Evolutionary conservation across 2,113 vertebrate genomes (phyloP).

Genomic region (Lichenostomus cassidix): DNA sequence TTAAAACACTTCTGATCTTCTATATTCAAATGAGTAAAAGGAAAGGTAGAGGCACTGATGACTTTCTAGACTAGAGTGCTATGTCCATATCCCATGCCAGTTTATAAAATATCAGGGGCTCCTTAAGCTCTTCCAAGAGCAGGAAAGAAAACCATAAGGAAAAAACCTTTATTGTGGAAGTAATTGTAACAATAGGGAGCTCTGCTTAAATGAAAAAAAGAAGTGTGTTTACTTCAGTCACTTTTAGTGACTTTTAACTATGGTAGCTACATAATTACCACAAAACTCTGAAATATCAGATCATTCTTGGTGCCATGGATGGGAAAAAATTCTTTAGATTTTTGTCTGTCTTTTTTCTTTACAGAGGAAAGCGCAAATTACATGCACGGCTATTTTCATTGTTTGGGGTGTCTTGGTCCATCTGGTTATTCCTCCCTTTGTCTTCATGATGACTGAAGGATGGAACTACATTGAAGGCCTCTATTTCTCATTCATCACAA

Average conservation of each 20-base stretch:
- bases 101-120: neutral
- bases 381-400: conserved; percentile 93
- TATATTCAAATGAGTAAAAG: neutral
- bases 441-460: conserved; percentile 95
- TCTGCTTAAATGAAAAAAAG: neutral
- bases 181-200: neutral
- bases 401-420: conserved; percentile 93
- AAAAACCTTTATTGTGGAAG: neutral
- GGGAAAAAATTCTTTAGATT: neutral
- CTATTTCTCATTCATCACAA: conserved; percentile 97
- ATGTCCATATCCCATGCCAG: neutral
- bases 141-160: neutral
- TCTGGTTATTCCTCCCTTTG: conserved; percentile 92
- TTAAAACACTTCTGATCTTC: neutral
- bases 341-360: neutral
- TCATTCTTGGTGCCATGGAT: neutral
- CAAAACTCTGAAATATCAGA: neutral
- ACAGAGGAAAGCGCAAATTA: conserved; percentile 94
- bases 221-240: neutral
- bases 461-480: conserved; percentile 95
- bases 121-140: neutral
- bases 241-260: neutral
- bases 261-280: neutral
- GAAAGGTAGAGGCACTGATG: neutral
- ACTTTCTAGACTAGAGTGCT: neutral